These are phyloP conservation scores for Acromyrmex charruanus DNA, from an alignment of 1,140 invertebrate species.

Conservation along the genomic window DNA sequence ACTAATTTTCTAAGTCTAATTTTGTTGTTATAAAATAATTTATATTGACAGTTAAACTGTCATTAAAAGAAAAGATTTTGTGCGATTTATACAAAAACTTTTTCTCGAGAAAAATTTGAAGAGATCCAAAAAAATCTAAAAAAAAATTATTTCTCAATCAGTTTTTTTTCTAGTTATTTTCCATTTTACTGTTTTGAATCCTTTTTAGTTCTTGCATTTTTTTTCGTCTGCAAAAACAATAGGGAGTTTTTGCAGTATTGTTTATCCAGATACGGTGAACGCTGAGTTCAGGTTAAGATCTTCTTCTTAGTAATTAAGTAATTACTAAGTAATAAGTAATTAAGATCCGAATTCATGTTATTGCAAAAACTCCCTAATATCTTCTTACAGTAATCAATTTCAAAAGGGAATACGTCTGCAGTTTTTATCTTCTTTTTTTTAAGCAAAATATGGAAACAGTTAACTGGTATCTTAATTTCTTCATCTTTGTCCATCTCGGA, in stretches of 20 bases:
- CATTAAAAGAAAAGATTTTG: not conserved
- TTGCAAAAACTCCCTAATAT: too few relatives aligned
- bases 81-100: not conserved
- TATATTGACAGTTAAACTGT: not conserved
- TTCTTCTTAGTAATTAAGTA: too few relatives aligned
- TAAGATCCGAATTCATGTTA: too few relatives aligned
- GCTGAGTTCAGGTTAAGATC: too few relatives aligned
- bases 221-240: too few relatives aligned
- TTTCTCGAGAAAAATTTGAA: not conserved
- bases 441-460: constrained; percentile 14
- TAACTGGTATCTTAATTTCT: constrained; percentile 37
- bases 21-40: not conserved
- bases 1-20: not conserved
- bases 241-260: too few relatives aligned
- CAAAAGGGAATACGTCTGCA: not conserved
- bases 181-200: too few relatives aligned
- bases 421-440: not conserved
- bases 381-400: not conserved
- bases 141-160: not conserved
- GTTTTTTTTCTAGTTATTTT: not conserved
- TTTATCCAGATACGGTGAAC: too few relatives aligned
- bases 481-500: constrained; percentile 50
- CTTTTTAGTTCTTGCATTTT: too few relatives aligned
- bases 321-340: too few relatives aligned
- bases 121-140: not conserved